Conservation (phyloP, 2,888 invertebrate species). For the Dolomedes plantarius region DNA sequence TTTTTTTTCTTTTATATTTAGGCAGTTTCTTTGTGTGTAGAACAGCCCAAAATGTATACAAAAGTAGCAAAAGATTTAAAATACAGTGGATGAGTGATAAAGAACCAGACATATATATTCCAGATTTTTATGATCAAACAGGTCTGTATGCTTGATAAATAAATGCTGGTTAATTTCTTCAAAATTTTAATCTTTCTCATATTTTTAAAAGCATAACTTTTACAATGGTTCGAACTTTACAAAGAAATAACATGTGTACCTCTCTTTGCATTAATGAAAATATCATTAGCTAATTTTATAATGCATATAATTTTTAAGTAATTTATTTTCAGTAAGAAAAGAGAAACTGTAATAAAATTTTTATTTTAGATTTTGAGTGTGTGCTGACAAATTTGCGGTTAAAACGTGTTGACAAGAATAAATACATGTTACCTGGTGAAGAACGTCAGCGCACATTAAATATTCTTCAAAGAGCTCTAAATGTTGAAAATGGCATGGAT, state of each 20-base stretch:
- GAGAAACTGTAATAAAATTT: too few species aligned
- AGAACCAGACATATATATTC: slow-evolving; percentile 83
- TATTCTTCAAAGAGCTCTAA: slow-evolving; percentile 88
- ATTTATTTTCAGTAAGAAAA: too few species aligned
- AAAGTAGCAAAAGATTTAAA: slow-evolving; percentile 88
- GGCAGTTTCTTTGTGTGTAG: slow-evolving; percentile 84
- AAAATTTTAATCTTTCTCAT: too few species aligned
- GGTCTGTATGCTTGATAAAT: slow-evolving; percentile 80
- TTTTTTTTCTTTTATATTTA: slow-evolving; percentile 63
- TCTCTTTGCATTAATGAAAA: too few species aligned
- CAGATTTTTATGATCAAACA: slow-evolving; percentile 92
- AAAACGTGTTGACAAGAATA: slow-evolving; percentile 84
- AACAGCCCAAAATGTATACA: slow-evolving; percentile 92
- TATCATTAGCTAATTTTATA: too few species aligned
- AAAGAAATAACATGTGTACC: too few species aligned
- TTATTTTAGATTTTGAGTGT: slow-evolving; percentile 86
- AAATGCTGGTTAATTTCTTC: too few species aligned
- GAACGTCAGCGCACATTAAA: slow-evolving; percentile 88
- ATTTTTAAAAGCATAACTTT: too few species aligned
- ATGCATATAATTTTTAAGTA: too few species aligned
- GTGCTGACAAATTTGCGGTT: slow-evolving; percentile 90
- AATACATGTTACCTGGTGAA: slow-evolving; percentile 83
- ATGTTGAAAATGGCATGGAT: slow-evolving; percentile 86
- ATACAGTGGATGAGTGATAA: slow-evolving; percentile 86
- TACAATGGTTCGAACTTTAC: too few species aligned